Conservation (phyloP, 2,113 vertebrate species). For the Anser brachyrhynchus region DNA sequence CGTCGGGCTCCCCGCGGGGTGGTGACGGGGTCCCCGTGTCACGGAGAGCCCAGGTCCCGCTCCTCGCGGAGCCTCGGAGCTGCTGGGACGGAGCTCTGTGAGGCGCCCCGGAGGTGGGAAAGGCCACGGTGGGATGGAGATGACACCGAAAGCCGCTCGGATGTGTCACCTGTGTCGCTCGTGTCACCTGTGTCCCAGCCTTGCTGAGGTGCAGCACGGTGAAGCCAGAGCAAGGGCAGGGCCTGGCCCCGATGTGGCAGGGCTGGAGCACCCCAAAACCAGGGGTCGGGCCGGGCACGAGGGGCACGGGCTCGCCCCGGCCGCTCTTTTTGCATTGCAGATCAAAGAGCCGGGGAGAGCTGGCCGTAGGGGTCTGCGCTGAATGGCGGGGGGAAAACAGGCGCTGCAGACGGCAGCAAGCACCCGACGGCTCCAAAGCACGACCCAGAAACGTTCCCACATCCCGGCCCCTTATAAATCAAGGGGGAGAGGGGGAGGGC, state of each 20-base stretch:
- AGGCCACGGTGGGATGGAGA: not conserved
- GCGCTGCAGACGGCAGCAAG: not conserved
- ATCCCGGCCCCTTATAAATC: slow-evolving; percentile 69
- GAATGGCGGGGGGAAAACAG: slow-evolving; percentile 45
- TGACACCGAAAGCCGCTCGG: not conserved
- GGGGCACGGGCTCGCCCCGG: not conserved
- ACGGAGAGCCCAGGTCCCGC: not conserved
- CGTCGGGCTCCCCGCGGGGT: not conserved
- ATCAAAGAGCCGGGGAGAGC: slow-evolving; percentile 54
- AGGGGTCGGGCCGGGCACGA: not conserved
- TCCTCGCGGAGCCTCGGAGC: not conserved
- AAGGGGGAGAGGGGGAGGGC: slow-evolving; percentile 7
- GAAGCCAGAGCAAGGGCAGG: not conserved
- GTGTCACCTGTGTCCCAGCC: not conserved
- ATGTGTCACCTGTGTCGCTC: not conserved
- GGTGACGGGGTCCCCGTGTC: rapidly evolving
- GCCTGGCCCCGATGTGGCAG: rapidly evolving
- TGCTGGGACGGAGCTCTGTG: not conserved
- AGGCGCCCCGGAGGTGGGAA: not conserved
- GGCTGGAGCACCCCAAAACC: not conserved
- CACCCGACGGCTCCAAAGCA: slow-evolving; percentile 32
- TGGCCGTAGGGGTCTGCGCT: slow-evolving; percentile 47
- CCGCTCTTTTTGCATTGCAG: slow-evolving; percentile 59
- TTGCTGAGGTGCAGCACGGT: not conserved
- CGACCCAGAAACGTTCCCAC: slow-evolving; percentile 62